phyloP scores from a whole-genome alignment of 2,888 invertebrate genomes.

The Acleris laterana region DNA sequence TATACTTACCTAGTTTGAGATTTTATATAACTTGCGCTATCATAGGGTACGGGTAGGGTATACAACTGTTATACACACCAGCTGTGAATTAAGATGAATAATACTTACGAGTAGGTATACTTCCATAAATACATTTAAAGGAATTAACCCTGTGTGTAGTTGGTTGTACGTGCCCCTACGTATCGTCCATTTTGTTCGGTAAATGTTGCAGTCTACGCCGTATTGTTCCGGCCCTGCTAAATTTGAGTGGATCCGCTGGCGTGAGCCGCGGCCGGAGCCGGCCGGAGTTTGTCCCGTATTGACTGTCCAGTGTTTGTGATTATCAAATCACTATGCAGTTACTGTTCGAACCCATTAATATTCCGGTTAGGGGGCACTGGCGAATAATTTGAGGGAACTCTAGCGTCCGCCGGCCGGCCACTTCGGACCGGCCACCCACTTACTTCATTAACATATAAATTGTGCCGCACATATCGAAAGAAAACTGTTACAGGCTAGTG shows the following conservation, averaged over 20 bases:
- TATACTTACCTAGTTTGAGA: too few relatives aligned
- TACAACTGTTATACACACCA: too few relatives aligned
- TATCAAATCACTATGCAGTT: conserved; percentile 59
- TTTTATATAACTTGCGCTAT: too few relatives aligned
- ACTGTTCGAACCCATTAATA: conserved; percentile 58
- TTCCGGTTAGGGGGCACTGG: conserved; percentile 55
- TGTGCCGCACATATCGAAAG: conserved; percentile 48
- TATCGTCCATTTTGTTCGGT: background rate
- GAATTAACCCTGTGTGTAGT: background rate
- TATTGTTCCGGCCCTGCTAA: conserved; percentile 6
- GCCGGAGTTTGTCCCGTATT: conserved; percentile 38
- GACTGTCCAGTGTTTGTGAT: conserved; percentile 51
- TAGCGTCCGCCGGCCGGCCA: conserved; percentile 46
- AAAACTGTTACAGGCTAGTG: conserved; percentile 37
- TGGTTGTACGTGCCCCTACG: background rate
- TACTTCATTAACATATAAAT: conserved; percentile 58
- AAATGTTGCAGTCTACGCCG: conserved; percentile 6
- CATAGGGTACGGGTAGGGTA: too few relatives aligned
- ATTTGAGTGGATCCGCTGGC: conserved; percentile 12
- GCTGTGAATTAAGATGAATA: too few relatives aligned
- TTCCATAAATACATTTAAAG: background rate
- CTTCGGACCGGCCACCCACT: conserved; percentile 43
- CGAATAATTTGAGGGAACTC: conserved; percentile 63
- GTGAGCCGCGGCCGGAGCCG: conserved; percentile 8
- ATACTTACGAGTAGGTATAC: too few relatives aligned